Percentiles rank a stretch among this genome's conserved stretches.
These are phyloP conservation scores for Pandemis heparana DNA, from an alignment of 2,888 invertebrate species.

Conservation along the genomic window DNA sequence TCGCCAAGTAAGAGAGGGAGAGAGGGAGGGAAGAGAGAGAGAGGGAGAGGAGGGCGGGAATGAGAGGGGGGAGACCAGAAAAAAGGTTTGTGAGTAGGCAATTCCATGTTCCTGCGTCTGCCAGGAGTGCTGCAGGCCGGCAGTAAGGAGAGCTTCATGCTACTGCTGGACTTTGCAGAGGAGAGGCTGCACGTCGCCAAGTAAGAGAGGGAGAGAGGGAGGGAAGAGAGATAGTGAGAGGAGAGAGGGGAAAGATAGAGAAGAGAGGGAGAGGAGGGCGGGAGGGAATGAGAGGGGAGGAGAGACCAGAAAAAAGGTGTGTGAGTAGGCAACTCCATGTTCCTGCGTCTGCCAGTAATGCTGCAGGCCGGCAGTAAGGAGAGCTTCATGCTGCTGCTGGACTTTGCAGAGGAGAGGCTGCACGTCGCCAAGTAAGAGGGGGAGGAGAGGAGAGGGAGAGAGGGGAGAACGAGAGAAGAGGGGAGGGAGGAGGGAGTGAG, in stretches of 20 bases:
- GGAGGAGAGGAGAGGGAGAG: no score
- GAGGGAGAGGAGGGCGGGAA: no score
- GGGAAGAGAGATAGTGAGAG: no score
- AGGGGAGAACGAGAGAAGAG: no score
- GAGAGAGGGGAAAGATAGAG: no score
- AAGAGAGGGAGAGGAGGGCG: no score
- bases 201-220: conserved; percentile 53
- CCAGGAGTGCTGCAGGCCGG: conserved; percentile 95
- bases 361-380: conserved; percentile 97
- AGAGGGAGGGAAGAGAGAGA: no score
- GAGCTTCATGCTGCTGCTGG: conserved; percentile 96
- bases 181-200: conserved; percentile 93
- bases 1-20: conserved; percentile 79
- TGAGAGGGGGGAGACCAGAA: no score
- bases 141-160: conserved; percentile 97
- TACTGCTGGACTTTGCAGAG: conserved; percentile 97
- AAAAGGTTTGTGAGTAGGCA: no score
- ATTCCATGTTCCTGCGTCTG: conserved; percentile 94
- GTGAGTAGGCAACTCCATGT: conserved; percentile 92
- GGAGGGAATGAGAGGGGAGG: no score
- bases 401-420: conserved; percentile 97
- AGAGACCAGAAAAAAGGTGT: no score
- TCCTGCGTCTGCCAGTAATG: conserved; percentile 94
- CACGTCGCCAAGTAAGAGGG: conserved; percentile 86
- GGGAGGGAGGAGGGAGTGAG: no score